Evolutionary conservation across 2,888 invertebrate genomes (phyloP), one percentile per base, ranked within the genome.

Genomic region (Agonopterix subpropinquella): DNA sequence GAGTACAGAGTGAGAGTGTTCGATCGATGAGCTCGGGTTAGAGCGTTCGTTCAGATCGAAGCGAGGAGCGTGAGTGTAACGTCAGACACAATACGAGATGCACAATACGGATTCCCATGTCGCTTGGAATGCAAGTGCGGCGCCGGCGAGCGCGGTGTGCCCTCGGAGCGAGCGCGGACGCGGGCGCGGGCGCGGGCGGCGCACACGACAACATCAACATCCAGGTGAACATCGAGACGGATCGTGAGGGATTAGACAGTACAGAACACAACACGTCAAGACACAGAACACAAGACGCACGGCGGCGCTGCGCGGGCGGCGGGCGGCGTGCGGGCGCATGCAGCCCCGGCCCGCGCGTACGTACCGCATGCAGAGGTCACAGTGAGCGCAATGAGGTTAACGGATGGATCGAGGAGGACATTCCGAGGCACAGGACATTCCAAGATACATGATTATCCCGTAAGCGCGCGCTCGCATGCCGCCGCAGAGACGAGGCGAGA

Each of bases 401-500:
- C 78, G 70, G 73, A 75, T 80, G 80, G 80, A 75, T 80, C 80
- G 83, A 88, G 88, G 88, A 87, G 87, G 88, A 89, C 89, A 89
- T 89, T 89, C 89, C 89, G 89, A 89, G 89, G 89, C 89, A 89
- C 89, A 88, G 85, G 89, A 89, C 89, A 89, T 89, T 89, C 89
- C 89, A 89, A 89, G 89, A 89, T 89, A 89, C 89, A 89, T 87
- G 89, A 88, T 86, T 80, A 84, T 89, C 89, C 89, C 89, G 84
- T 82, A 79, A 76, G 77, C 78, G 82, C 83, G 84, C 77, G 81
- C 69, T 70, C 79, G 80, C 70, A 84, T 77, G 67, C 58, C 61
- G 62, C 59, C 65, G 53, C 13, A 13, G 13, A 13, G 13, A 2
- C 50, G 48, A 50, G 61, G 62, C 53, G 61, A 41, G 61, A 75